phyloP scores from a whole-genome alignment of 2,797 vertebrate genomes.

The Xerus rutilus region DNA sequence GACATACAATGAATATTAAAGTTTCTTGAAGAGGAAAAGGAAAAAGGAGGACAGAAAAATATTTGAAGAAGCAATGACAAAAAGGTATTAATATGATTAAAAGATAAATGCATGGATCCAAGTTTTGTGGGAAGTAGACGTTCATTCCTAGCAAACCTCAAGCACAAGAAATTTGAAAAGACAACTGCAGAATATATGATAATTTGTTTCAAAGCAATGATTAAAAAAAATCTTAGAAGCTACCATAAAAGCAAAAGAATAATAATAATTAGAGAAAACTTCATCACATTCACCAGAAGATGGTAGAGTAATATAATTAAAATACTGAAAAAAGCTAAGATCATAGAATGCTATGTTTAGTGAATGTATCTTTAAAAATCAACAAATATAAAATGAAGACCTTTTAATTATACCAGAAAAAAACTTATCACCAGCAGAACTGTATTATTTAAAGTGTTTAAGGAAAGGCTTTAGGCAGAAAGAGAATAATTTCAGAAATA shows the following conservation, averaged over 20 bases:
- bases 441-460: too few species aligned
- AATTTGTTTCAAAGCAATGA: background rate
- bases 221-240: background rate
- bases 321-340: too few species aligned
- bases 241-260: background rate
- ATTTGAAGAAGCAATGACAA: background rate
- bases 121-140: background rate
- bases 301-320: too few species aligned
- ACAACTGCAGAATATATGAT: fast-evolving
- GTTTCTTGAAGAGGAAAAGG: background rate
- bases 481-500: too few species aligned
- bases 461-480: too few species aligned
- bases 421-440: too few species aligned
- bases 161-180: background rate
- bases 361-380: too few species aligned
- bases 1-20: background rate
- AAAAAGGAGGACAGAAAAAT: background rate
- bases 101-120: background rate
- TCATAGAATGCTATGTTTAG: too few species aligned
- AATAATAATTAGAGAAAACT: background rate
- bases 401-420: too few species aligned
- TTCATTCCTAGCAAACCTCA: background rate
- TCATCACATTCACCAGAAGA: background rate
- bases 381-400: too few species aligned
- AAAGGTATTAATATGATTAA: background rate